Evolutionary conservation across 2,797 vertebrate genomes (phyloP), one percentile per base, ranked within the genome.

Genomic region (Aphelocoma californica): DNA sequence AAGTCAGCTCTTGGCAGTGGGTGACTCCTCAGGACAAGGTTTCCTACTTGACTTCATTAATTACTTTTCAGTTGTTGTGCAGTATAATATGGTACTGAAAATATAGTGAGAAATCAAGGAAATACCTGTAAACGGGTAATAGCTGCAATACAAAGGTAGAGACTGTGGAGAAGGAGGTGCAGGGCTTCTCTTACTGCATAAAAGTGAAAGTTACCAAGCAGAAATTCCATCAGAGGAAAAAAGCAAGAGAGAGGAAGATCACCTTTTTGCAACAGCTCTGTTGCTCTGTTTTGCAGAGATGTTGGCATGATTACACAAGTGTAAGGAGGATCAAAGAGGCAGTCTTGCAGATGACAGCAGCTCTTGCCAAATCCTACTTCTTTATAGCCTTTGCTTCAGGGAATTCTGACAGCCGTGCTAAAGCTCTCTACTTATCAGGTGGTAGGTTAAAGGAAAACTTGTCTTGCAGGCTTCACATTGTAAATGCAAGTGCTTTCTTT

Each of bases 311-410:
- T 96, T 95, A 82, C 94, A 94, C 66, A 65, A 87, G 48, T 2
- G 51, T 86, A 88, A 95, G 92, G 90, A 93, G 88, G 92, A 96
- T 96, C 95, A 95, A 95, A 95, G 90, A 95, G 60, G 70, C 78
- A 88, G 86, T 14, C 77, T 94, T 53, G 74, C 86, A 95, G 88
- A 92, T 88, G 93, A 93, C 88, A 94, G 79, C 58, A 90, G 64
- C 60, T 90, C 88, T 93, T 94, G 92, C 90, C 86, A 95, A 94
- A 94, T 90, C 75, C 36, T 77, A 17, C 53, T 86, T 54, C 88
- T 93, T 95, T 58, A 67, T 67, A 84, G 83, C n/a, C 74, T 83
- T 86, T 92, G 78, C 93, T 92, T 78, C 71, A 83, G 82, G 93
- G 81, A 94, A 62, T 73, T 91, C 84, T 87, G 84, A 94, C 77